These are phyloP conservation scores for Diphyllodes magnificus DNA, from an alignment of 2,113 vertebrate genomes.

Conservation along the genomic window DNA sequence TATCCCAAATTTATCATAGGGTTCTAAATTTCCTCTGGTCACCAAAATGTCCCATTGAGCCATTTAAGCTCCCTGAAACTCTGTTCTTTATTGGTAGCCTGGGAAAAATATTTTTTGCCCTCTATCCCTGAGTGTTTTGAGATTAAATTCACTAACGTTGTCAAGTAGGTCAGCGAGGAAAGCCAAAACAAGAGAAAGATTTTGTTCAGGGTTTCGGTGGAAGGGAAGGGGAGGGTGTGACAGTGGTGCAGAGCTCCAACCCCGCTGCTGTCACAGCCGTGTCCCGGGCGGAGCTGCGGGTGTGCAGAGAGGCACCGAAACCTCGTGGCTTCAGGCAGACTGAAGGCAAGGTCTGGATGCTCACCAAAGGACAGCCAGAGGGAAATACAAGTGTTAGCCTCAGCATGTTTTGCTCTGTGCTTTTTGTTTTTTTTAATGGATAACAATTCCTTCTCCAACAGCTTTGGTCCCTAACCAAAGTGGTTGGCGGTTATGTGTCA, in stretches of 20 bases:
- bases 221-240: neutral
- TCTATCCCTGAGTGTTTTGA: neutral
- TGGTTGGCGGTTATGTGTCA: rapidly evolving
- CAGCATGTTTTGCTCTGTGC: rapidly evolving
- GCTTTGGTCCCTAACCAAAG: neutral
- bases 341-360: neutral
- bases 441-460: neutral
- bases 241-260: neutral
- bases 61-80: conserved; percentile 9
- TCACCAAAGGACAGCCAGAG: neutral
- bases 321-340: neutral
- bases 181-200: neutral
- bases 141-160: neutral
- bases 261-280: rapidly evolving
- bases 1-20: conserved; percentile 44
- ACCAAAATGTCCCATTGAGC: neutral
- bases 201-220: neutral
- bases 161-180: neutral
- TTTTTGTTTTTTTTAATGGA: neutral
- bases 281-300: neutral
- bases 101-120: conserved; percentile 26
- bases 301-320: neutral
- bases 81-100: neutral
- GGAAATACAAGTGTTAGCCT: neutral
- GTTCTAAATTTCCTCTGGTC: conserved; percentile 24